A percentile compares a stretch with the other conserved stretches of the same genome.
These are phyloP conservation scores for Tachysurus fulvidraco DNA, from an alignment of 2,113 vertebrate genomes.

Conservation along the genomic window DNA sequence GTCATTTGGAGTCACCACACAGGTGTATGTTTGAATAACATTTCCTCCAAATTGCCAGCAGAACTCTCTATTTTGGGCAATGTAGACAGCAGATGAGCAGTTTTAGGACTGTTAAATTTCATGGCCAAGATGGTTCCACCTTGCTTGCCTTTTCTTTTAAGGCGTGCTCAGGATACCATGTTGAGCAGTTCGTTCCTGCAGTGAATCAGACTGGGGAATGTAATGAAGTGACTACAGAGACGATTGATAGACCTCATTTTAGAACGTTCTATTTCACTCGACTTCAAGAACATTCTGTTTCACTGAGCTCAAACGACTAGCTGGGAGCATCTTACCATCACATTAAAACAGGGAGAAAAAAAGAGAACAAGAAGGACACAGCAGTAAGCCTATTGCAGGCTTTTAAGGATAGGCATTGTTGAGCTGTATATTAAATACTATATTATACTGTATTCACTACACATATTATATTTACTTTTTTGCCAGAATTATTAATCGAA, in stretches of 20 bases:
- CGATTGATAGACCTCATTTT: conserved; percentile 70
- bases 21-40: conserved; percentile 15
- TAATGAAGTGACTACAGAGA: conserved; percentile 51
- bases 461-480: conserved; percentile 4
- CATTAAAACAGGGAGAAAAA: conserved; percentile 56
- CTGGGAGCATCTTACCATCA: conserved; percentile 57
- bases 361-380: conserved; percentile 30
- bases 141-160: conserved; percentile 68
- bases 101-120: conserved; percentile 71
- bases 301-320: conserved; percentile 56
- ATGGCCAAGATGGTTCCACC: conserved; percentile 61
- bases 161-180: conserved; percentile 64
- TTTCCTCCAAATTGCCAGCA: conserved; percentile 14
- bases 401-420: neutral
- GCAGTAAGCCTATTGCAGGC: conserved; percentile 3
- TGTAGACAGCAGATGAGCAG: conserved; percentile 61
- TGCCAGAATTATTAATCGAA: conserved; percentile 1
- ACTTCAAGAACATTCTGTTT: conserved; percentile 51
- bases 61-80: conserved; percentile 6
- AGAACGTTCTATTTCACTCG: conserved; percentile 69
- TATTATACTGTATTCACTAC: conserved; percentile 2
- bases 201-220: conserved; percentile 65
- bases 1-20: conserved; percentile 37
- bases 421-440: neutral
- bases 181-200: conserved; percentile 63